Evolutionary conservation across 2,888 invertebrate genomes (phyloP).

Genomic region (Pyralis farinalis): DNA sequence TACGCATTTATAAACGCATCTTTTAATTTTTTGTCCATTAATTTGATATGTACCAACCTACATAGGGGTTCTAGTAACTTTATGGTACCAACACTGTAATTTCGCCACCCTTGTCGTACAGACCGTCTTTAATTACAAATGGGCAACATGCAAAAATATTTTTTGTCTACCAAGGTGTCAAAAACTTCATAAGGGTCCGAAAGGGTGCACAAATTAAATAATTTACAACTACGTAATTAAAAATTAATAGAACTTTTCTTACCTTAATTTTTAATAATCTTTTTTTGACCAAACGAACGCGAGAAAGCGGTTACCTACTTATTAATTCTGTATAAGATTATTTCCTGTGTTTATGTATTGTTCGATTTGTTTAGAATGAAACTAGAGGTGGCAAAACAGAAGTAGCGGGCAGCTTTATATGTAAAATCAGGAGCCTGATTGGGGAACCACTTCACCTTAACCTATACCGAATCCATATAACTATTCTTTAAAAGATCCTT

Average conservation of each 20-base stretch:
- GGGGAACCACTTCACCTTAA: too few relatives aligned
- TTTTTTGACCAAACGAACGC: constrained; percentile 31
- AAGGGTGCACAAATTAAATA: constrained; percentile 41
- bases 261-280: constrained; percentile 44
- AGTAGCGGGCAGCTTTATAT: too few relatives aligned
- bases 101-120: constrained; percentile 1
- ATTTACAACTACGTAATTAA: constrained; percentile 56
- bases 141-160: constrained; percentile 35
- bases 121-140: constrained; percentile 6
- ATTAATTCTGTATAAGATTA: constrained; percentile 48
- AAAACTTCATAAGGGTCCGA: constrained; percentile 48
- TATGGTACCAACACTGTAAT: constrained; percentile 4
- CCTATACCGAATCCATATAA: too few relatives aligned
- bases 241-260: constrained; percentile 57
- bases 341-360: constrained; percentile 10
- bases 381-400: constrained; percentile 3
- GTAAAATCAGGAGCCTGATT: too few relatives aligned
- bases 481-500: too few relatives aligned
- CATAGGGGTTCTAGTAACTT: too few relatives aligned
- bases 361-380: constrained; percentile 2
- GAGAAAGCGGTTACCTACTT: constrained; percentile 45
- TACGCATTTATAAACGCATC: neutral
- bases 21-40: constrained; percentile 10
- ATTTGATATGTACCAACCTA: constrained; percentile 1
- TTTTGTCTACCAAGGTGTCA: constrained; percentile 61